Evolutionary conservation across 2,113 vertebrate genomes (phyloP).

Genomic region (Myanophis thanlyinensis): DNA sequence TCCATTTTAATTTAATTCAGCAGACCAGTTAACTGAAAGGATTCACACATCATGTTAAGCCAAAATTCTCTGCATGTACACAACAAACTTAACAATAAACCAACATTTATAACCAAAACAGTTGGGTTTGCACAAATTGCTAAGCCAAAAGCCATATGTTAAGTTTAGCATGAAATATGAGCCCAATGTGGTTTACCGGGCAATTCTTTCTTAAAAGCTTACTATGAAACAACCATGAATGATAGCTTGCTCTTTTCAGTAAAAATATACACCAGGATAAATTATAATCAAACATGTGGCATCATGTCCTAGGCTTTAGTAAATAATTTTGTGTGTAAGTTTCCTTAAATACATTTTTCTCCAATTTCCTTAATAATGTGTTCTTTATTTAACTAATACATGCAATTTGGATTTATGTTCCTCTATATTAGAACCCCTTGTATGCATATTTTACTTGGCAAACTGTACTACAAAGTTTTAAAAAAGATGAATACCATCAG

Average conservation of each 20-base stretch:
- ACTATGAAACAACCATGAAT: background rate
- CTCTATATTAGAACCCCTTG: background rate
- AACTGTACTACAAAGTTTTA: background rate
- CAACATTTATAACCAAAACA: background rate
- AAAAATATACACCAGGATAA: background rate
- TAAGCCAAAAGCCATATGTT: background rate
- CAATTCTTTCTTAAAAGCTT: background rate
- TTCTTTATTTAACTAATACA: background rate
- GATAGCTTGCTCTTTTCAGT: background rate
- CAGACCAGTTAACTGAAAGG: background rate
- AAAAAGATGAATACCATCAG: background rate
- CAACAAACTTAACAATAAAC: background rate
- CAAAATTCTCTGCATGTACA: background rate
- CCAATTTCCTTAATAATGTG: background rate
- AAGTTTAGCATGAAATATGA: background rate
- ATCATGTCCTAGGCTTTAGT: background rate
- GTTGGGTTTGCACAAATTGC: background rate
- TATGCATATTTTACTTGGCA: background rate
- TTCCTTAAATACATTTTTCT: background rate
- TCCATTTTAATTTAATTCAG: background rate
- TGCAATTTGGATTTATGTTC: background rate
- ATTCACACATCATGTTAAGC: background rate
- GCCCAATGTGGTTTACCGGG: background rate
- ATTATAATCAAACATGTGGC: background rate
- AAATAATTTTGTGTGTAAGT: background rate